Conservation (phyloP, 2,113 vertebrate genomes). For the Nestor notabilis region DNA sequence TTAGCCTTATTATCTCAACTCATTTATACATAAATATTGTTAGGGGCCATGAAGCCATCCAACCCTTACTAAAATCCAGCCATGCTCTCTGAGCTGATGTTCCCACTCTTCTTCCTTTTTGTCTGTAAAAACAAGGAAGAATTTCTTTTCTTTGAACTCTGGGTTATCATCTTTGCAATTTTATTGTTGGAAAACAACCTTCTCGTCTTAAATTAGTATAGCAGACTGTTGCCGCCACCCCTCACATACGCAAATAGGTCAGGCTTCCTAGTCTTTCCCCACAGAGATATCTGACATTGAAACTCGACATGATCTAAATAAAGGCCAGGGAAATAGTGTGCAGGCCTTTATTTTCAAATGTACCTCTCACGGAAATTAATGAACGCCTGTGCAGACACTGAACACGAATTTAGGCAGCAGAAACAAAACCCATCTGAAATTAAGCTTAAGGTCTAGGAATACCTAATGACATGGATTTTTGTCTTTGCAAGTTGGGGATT, state of each 20-base stretch:
- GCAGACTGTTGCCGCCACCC: not conserved
- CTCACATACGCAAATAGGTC: not conserved
- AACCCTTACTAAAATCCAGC: not conserved
- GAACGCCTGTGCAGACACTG: constrained; percentile 10
- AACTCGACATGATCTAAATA: not conserved
- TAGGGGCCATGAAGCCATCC: not conserved
- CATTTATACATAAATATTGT: constrained; percentile 18
- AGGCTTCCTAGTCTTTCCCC: constrained; percentile 14
- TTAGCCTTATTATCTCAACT: constrained; percentile 46
- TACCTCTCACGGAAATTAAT: not conserved
- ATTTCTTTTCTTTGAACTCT: not conserved
- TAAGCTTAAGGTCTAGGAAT: not conserved
- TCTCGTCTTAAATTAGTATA: not conserved
- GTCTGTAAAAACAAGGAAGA: not conserved
- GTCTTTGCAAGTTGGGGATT: not conserved
- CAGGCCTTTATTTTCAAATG: not conserved
- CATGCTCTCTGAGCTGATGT: not conserved
- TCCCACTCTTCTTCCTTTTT: not conserved
- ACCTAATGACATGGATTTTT: not conserved
- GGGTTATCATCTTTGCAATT: not conserved
- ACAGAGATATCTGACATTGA: constrained; percentile 34
- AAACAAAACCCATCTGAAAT: not conserved
- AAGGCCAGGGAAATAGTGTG: not conserved
- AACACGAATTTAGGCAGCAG: not conserved
- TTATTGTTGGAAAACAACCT: not conserved